Evolutionary conservation across 2,888 invertebrate genomes (phyloP).

Genomic region (Cataglyphis altisquamis): DNA sequence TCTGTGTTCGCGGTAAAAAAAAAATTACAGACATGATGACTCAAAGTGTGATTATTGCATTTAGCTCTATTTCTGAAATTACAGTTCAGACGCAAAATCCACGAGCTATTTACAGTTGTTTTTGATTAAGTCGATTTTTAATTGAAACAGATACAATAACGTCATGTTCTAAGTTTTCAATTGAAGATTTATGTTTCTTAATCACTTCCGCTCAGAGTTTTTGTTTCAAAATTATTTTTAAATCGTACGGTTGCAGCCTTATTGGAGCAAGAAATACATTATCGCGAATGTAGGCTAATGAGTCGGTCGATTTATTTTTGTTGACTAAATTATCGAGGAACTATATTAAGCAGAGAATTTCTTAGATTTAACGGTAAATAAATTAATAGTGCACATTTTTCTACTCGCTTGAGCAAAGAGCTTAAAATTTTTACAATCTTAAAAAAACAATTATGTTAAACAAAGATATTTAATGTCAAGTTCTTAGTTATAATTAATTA

Average conservation of each 20-base stretch:
- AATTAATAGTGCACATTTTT: neutral
- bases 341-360: constrained; percentile 3
- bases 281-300: constrained; percentile 13
- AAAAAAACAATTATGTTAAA: neutral
- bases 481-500: neutral
- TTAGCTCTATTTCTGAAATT: neutral
- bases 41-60: neutral
- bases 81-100: neutral
- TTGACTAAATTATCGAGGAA: constrained; percentile 11
- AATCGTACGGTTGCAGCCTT: constrained; percentile 3
- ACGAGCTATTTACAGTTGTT: neutral
- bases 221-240: constrained; percentile 56
- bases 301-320: constrained; percentile 29
- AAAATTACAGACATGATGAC: neutral
- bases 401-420: neutral
- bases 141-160: neutral
- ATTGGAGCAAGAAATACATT: neutral
- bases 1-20: neutral
- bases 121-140: neutral
- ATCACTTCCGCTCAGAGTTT: neutral
- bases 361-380: neutral
- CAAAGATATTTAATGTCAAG: neutral
- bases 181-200: constrained; percentile 36
- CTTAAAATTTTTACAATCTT: neutral
- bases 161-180: neutral